Base-by-base conservation (phyloP, 2,797 vertebrate genomes). In the Phataginus tricuspis region DNA sequence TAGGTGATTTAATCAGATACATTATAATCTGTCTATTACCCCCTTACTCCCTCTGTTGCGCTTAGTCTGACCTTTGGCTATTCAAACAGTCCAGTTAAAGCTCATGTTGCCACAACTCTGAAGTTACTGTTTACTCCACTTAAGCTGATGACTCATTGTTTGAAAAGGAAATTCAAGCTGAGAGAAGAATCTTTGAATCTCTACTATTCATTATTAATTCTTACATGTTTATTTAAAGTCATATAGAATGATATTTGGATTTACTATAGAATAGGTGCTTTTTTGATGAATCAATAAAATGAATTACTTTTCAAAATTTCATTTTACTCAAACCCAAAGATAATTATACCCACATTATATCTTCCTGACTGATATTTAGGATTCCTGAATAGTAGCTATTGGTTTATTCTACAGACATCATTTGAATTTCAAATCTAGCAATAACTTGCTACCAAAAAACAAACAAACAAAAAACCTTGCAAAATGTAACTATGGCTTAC, bases 351-450 rank as follows among this genome's bases (percentile, higher is more conserved):
- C 42, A 68, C 53, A 69, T 57, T 77, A 8, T 57, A 51, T 77
- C 21, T 57, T 94, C 42, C 34, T 85, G 34, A 42, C n/a, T 94
- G 42, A 63, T 78, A 86, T 34, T 91, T 86, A 72, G 42, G 37
- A 57, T 97, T 91, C 42, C 49, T 78, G 15, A 90, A 88, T 42
- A 92, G 53, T 77, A 29, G 2, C 34, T 83, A n/a, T 91, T 79
- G 55, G 39, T 34, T 92, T 96, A 61, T 72, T 75, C 31, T 82
- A 57, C 4, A 84, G 53, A 57, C 31, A 61, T 72, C 23, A 85
- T 86, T 80, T 97, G 89, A 94, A 93, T 95, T 97, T 93, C 63
- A 94, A 90, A 91, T 89, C 71, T 72, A 69, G 55, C 59, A 61
- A 63, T 92, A 68, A 61, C 42, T 97, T 80, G 5, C 31, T 93